phyloP scores from a whole-genome alignment of 2,888 invertebrate genomes.

The Blera fallax region DNA sequence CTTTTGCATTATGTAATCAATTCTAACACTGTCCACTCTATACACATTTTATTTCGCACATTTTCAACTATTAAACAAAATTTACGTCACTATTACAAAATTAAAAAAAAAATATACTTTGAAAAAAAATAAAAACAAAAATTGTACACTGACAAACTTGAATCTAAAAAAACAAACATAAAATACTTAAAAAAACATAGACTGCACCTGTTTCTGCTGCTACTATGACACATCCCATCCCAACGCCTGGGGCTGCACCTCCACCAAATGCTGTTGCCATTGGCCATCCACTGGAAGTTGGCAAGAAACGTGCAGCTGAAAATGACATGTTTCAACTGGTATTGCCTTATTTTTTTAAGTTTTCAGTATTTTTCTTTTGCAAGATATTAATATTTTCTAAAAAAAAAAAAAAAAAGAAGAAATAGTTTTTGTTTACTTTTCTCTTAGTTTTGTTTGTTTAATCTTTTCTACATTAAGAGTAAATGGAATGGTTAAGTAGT shows the following conservation, averaged over 20 bases:
- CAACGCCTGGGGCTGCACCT: slow-evolving; percentile 83
- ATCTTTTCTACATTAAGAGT: neutral
- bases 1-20: slow-evolving; percentile 68
- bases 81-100: slow-evolving; percentile 4
- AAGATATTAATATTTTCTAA: slow-evolving; percentile 37
- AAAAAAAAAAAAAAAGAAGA: neutral
- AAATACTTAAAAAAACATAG: slow-evolving; percentile 73
- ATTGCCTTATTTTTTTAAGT: slow-evolving; percentile 82
- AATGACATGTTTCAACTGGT: slow-evolving; percentile 96
- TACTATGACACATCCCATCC: slow-evolving; percentile 81
- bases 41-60: slow-evolving; percentile 58
- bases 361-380: slow-evolving; percentile 62
- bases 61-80: slow-evolving; percentile 43
- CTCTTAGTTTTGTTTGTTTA: neutral
- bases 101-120: slow-evolving; percentile 16
- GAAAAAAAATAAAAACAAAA: slow-evolving; percentile 29
- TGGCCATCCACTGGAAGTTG: slow-evolving; percentile 89
- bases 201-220: slow-evolving; percentile 80
- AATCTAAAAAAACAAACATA: slow-evolving; percentile 31
- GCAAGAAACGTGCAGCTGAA: slow-evolving; percentile 97
- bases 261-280: slow-evolving; percentile 85
- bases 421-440: neutral
- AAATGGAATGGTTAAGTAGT: neutral
- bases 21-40: slow-evolving; percentile 60
- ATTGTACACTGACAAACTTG: slow-evolving; percentile 35